Evolutionary conservation across 2,113 vertebrate species (phyloP).

Genomic region (Pseudopodoces humilis): DNA sequence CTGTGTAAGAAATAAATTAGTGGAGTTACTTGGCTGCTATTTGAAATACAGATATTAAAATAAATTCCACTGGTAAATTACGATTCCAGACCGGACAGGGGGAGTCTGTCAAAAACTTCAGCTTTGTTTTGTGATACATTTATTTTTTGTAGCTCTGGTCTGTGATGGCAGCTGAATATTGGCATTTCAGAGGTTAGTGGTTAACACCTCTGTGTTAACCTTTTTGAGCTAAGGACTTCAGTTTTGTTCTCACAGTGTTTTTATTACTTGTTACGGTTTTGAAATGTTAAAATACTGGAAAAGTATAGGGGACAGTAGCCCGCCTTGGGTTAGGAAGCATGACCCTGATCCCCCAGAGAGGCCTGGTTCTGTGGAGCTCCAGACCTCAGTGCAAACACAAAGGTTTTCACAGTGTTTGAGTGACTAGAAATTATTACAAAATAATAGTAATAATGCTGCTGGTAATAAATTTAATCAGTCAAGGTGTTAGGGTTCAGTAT

Average conservation of each 20-base stretch:
- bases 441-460: neutral
- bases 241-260: conserved; percentile 76
- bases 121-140: neutral
- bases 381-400: neutral
- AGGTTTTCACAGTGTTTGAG: neutral
- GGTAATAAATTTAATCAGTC: neutral
- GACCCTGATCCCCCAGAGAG: neutral
- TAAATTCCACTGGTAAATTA: neutral
- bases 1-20: neutral
- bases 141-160: neutral
- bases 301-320: neutral
- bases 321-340: neutral
- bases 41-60: neutral
- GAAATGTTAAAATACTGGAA: neutral
- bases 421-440: neutral
- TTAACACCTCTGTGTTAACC: conserved; percentile 78
- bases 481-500: neutral
- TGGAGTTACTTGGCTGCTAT: neutral
- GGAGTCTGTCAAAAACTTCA: neutral
- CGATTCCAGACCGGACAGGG: neutral
- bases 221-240: conserved; percentile 53
- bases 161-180: neutral
- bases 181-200: conserved; percentile 65
- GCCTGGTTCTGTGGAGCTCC: neutral
- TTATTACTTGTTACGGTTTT: neutral